phyloP scores from a whole-genome alignment of 30 jellyfish, hydroid and myxozoan species.

The Aurelia sp. region DNA sequence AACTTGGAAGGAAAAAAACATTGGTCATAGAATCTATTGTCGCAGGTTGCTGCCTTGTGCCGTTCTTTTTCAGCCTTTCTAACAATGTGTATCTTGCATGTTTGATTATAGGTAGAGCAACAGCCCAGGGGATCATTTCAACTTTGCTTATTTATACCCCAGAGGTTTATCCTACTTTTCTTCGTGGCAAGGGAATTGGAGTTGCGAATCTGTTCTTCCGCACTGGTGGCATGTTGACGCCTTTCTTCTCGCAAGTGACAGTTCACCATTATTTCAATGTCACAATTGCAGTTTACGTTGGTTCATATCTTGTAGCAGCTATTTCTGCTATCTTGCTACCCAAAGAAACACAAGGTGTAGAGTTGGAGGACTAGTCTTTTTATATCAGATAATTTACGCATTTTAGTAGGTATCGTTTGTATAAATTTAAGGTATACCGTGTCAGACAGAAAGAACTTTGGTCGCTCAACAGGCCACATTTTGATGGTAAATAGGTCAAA shows the following conservation, averaged over 20 bases:
- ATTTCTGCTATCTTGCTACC: constrained; percentile 51
- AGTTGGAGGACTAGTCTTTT: constrained; percentile 25
- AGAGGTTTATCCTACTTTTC: constrained; percentile 80
- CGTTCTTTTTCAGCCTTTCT: constrained; percentile 49
- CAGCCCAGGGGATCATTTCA: constrained; percentile 65
- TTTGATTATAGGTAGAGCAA: constrained; percentile 61
- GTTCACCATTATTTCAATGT: constrained; percentile 30
- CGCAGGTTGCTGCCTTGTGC: constrained; percentile 42
- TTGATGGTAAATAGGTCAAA: too few relatives aligned
- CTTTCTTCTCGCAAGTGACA: constrained; percentile 68
- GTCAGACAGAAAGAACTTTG: too few relatives aligned
- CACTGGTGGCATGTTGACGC: constrained; percentile 72
- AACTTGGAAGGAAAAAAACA: constrained; percentile 58
- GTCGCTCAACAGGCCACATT: too few relatives aligned
- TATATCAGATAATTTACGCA: neutral
- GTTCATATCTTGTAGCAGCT: constrained; percentile 40
- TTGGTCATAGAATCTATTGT: constrained; percentile 22
- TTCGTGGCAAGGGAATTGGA: constrained; percentile 75
- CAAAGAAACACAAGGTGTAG: constrained; percentile 69
- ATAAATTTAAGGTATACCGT: too few relatives aligned
- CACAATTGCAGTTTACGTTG: constrained; percentile 53
- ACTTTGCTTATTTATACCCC: constrained; percentile 75
- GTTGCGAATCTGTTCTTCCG: constrained; percentile 60
- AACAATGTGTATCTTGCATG: constrained; percentile 8
- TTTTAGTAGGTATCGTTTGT: too few relatives aligned